Evolutionary conservation across 1,140 invertebrate genomes (phyloP).

Genomic region (Melanaphis sacchari): DNA sequence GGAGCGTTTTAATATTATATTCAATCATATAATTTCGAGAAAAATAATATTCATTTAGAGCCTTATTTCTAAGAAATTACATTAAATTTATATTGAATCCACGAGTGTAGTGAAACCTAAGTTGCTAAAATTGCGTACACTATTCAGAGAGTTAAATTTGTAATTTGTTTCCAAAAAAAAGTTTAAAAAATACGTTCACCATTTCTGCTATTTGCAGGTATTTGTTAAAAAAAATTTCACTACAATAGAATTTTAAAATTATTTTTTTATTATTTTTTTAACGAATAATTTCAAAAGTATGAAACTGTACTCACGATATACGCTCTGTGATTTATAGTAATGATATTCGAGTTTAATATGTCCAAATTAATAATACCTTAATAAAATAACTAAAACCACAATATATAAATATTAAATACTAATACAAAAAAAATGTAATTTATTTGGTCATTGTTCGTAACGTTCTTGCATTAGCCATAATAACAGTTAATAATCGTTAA

Average conservation of each 20-base stretch:
- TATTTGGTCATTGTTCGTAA: neutral
- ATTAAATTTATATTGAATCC: neutral
- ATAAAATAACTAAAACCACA: neutral
- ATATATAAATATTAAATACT: neutral
- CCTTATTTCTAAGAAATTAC: neutral
- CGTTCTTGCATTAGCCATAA: neutral
- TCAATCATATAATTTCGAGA: neutral
- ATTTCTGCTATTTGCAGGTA: neutral
- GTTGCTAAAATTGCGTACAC: no score
- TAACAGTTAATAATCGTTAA: neutral
- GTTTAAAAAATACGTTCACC: neutral
- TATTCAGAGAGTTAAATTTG: no score
- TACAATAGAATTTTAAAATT: neutral
- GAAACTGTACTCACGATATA: neutral
- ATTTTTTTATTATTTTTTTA: neutral
- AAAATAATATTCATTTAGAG: neutral
- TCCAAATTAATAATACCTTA: neutral
- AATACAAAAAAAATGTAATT: neutral
- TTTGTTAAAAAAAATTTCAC: neutral
- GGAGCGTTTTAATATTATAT: neutral
- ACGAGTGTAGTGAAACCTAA: no score
- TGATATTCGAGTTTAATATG: neutral
- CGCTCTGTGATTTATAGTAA: neutral
- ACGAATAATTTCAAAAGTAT: neutral
- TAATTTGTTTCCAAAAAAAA: neutral